These are phyloP conservation scores for Microcebus murinus DNA, from an alignment of 2,113 vertebrate species.

Conservation along the genomic window DNA sequence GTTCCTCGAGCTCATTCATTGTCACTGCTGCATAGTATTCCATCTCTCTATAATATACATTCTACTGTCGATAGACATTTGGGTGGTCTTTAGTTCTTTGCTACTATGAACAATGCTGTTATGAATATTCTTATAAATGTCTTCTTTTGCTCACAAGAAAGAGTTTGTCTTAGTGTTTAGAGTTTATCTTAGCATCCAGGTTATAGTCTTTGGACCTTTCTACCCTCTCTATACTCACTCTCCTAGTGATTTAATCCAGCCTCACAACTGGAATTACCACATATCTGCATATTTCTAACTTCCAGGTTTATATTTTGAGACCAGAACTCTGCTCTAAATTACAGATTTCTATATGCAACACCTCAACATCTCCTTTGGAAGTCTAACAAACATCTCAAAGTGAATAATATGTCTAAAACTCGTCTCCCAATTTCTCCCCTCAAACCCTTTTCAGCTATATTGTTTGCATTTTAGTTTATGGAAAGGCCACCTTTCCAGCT, in stretches of 20 bases:
- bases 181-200: not conserved
- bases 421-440: not conserved
- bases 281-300: too few species aligned
- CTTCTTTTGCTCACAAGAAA: not conserved
- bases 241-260: not conserved
- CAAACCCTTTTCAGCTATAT: not conserved
- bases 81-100: not conserved
- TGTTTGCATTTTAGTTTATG: not conserved
- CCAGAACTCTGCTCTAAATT: not conserved
- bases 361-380: not conserved
- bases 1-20: not conserved
- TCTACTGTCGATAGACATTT: not conserved
- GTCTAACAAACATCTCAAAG: not conserved
- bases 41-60: not conserved
- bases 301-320: not conserved
- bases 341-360: not conserved
- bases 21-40: not conserved
- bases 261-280: not conserved
- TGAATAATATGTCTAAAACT: not conserved
- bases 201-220: not conserved
- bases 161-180: not conserved
- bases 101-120: not conserved
- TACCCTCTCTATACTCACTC: not conserved
- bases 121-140: not conserved
- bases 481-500: not conserved